Base-by-base conservation (phyloP, 2,113 vertebrate species). In the Delphinapterus leucas region DNA sequence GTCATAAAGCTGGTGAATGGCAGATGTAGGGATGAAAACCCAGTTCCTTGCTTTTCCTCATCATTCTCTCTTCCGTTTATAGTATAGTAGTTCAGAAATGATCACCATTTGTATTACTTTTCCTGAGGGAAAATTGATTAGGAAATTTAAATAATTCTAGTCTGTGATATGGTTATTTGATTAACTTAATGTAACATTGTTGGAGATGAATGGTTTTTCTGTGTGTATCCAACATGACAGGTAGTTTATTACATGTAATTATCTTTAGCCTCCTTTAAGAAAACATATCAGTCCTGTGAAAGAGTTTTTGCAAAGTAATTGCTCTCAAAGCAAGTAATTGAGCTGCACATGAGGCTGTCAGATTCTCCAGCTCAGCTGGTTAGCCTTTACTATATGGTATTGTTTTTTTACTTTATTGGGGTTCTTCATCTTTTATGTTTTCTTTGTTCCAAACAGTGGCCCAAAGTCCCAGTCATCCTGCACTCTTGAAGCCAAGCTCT, bases 211-310 rank as follows among this genome's bases (percentile, higher is more conserved):
- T 65, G 21, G 36, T 93, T 85, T 70, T 95, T 94, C 63, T 88
- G 3, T 95, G 20, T 90, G 53, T 93, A 41, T 79, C 28, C 12
- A 61, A 25, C 23, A 53, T 92, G 61, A 77, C 33, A 58, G 10
- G 63, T 93, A 92, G 71, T 83, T 84, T n/a, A 44, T 91, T 82
- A 49, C 60, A 53, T 61, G 25, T 83, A 86, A 71, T 87, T 95
- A 47, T 67, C 36, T 53, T 83, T 73, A 55, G 36, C 44, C 5
- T 85, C 55, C 33, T 90, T 13, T 73, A 53, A 60, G 53, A 70
- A 83, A 55, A 80, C 18, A 36, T 63, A 53, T 71, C 44, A 71
- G 36, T 90, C 58, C 58, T 61, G 8, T 47, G 31, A 63, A 49
- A 85, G 68, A 65, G 36, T 60, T 89, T 89, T 80, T 93, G 49